Base-by-base conservation (phyloP, 2,797 vertebrate species). In the Liasis olivaceus region DNA sequence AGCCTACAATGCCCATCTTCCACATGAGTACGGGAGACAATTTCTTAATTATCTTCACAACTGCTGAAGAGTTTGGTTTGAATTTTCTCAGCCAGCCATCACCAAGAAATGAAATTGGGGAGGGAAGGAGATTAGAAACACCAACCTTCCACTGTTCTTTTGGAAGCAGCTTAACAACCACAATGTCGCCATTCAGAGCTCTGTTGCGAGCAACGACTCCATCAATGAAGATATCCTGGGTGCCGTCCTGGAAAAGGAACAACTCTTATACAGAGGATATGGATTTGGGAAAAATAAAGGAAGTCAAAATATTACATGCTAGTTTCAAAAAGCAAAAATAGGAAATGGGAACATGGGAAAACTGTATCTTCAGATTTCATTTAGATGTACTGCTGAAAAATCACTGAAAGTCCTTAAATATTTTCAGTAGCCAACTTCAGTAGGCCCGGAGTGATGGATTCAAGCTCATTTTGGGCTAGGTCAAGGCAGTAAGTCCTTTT, bases 91-190 rank as follows among this genome's bases (percentile, higher is more conserved):
- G 4, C 87, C 20, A n/a, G 51, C 51, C 9, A 3, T 14, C n/a
- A 13, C 47, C 22, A 69, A 54, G 6, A 8, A 88, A 28, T 0
- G 6, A 51, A 51, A 17, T 7, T 31, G 47, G 28, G 62, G 26
- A 62, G 3, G 0, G 20, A 58, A 6, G 56, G 28, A 12, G 26
- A 72, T 56, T 8, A 63, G 24, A 42, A 54, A 31, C 66, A 97
- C 98, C 97, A 96, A 99, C 99, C 99, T 99, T 99, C 99, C 99
- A 99, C 28, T 99, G 98, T 8, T 99, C 98, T 91, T 97, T 98
- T 2, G 99, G 98, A 88, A 99, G 98, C 64, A 99, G 92, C 89
- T 98, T 98, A 94, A 99, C 98, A 5, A 98, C 99, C 89, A 99
- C 99, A 47, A 99, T 89, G 93, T 99, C 99, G 93, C 99, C 98